These are phyloP conservation scores for Mactromeris polynyma DNA, from an alignment of 2,888 invertebrate species.

Conservation along the genomic window DNA sequence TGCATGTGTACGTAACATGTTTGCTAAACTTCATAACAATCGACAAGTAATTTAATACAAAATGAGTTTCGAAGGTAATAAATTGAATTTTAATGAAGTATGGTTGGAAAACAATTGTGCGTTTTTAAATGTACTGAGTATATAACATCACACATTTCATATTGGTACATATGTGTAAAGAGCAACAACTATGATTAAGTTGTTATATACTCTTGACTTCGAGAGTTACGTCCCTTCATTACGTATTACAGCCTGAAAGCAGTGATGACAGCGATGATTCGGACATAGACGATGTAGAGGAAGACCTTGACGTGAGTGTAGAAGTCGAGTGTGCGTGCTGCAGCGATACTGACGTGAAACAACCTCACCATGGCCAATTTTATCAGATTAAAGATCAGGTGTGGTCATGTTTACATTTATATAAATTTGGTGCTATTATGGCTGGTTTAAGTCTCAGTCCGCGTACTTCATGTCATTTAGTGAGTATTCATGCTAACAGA, in stretches of 20 bases:
- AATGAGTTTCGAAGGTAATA: too few relatives aligned
- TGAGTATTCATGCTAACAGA: not conserved
- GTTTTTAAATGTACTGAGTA: not conserved
- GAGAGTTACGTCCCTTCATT: not conserved
- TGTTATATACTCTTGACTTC: not conserved
- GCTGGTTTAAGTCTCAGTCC: not conserved
- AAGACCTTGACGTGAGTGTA: conserved; percentile 64
- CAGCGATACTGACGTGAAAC: not conserved
- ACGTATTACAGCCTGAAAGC: conserved; percentile 45
- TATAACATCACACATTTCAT: not conserved
- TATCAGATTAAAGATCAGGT: conserved; percentile 27
- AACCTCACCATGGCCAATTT: not conserved
- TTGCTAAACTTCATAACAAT: too few relatives aligned
- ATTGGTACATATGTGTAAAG: not conserved
- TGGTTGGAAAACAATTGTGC: not conserved
- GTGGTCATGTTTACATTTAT: not conserved
- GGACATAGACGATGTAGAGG: conserved; percentile 50
- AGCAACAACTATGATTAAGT: not conserved
- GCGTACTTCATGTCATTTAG: not conserved
- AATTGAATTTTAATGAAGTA: too few relatives aligned
- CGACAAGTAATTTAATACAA: too few relatives aligned
- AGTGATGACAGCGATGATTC: conserved; percentile 51
- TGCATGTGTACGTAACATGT: too few relatives aligned
- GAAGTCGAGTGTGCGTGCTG: conserved; percentile 18
- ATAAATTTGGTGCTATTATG: not conserved